These are phyloP conservation scores for Silurus meridionalis DNA, from an alignment of 2,113 vertebrate species.

Conservation along the genomic window DNA sequence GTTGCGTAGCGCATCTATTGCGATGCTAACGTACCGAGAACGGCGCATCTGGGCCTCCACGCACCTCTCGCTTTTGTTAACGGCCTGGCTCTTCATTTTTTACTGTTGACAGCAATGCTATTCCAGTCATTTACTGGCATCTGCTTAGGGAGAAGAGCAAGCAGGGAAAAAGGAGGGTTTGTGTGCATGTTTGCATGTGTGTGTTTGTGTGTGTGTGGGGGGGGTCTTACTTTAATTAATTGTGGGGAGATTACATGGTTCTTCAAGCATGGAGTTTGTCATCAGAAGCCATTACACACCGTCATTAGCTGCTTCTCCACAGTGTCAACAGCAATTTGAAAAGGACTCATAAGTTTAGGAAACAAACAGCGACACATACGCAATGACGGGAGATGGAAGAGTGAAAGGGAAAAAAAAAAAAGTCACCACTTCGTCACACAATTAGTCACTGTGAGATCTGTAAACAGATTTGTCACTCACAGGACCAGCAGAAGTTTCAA, in stretches of 20 bases:
- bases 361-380: constrained; percentile 85
- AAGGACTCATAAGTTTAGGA: constrained; percentile 81
- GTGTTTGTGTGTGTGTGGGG: constrained; percentile 34
- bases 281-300: constrained; percentile 99
- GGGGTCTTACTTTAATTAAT: constrained; percentile 96
- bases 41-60: constrained; percentile 83
- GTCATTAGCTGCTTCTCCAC: constrained; percentile 99
- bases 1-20: constrained; percentile 80
- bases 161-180: constrained; percentile 50
- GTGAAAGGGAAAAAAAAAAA: constrained; percentile 37
- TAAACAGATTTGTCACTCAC: constrained; percentile 76
- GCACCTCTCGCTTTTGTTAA: constrained; percentile 78
- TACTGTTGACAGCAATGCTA: constrained; percentile 94
- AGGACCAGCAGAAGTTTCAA: constrained; percentile 51
- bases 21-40: constrained; percentile 77
- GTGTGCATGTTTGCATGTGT: constrained; percentile 22
- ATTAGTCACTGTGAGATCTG: constrained; percentile 67
- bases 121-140: constrained; percentile 94
- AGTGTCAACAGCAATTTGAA: constrained; percentile 99
- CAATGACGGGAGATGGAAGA: constrained; percentile 74
- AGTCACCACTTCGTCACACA: constrained; percentile 51
- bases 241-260: constrained; percentile 99
- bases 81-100: constrained; percentile 94
- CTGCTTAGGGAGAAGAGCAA: constrained; percentile 77
- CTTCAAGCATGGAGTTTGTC: constrained; percentile 99